Percentiles rank a stretch among this genome's conserved stretches.
These are phyloP conservation scores for Pinctada fucata DNA, from an alignment of 2,888 invertebrate genomes.

Conservation along the genomic window DNA sequence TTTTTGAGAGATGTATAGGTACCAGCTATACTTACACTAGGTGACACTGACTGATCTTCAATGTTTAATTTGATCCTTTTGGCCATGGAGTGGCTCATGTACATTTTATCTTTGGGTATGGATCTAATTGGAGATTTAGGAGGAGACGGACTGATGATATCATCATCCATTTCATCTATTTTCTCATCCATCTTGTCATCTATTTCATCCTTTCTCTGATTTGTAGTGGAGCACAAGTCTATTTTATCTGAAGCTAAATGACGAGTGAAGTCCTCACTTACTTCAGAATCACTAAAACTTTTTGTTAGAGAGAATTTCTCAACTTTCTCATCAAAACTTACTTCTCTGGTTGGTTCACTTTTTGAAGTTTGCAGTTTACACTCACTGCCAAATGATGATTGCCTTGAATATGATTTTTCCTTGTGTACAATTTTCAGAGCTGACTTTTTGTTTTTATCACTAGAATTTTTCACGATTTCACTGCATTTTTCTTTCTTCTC, in stretches of 20 bases:
- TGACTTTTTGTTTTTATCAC: not conserved
- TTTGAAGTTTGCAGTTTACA: not conserved
- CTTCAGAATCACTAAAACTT: slow-evolving; percentile 38
- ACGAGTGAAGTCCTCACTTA: slow-evolving; percentile 22
- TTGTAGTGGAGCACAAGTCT: not conserved
- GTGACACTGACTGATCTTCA: not conserved
- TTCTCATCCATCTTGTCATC: not conserved
- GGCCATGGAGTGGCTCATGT: not conserved
- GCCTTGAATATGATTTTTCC: not conserved
- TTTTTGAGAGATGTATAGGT: too few relatives aligned
- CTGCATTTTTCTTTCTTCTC: slow-evolving; percentile 25
- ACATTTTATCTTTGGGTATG: not conserved
- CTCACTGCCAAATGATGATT: not conserved
- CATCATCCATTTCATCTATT: slow-evolving; percentile 16
- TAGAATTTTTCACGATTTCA: slow-evolving; percentile 3
- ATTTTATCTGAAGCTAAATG: not conserved
- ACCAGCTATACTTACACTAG: not conserved
- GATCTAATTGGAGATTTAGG: slow-evolving; percentile 1
- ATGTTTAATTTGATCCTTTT: not conserved
- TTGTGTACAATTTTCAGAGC: not conserved
- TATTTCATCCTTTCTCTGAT: not conserved
- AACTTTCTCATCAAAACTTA: slow-evolving; percentile 15
- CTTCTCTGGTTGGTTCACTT: not conserved
- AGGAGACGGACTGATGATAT: slow-evolving; percentile 35
- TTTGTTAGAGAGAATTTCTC: too few relatives aligned